Percentiles rank a stretch among this genome's conserved stretches.
Conservation (phyloP, 2,113 vertebrate genomes). For the Glaucidium brasilianum region DNA sequence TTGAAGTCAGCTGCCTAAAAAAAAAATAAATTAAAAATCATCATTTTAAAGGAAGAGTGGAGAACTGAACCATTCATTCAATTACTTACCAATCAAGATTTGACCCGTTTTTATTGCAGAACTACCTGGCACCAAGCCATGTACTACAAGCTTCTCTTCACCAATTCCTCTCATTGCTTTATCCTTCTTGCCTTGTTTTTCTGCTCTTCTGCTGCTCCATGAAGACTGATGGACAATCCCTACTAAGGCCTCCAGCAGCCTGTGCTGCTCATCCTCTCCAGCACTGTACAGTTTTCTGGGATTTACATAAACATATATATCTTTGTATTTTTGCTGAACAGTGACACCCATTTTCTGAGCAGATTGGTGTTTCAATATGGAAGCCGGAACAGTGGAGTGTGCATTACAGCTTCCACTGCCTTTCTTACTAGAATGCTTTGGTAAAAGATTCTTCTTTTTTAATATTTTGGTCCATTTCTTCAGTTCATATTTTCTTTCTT, state of each 20-base stretch:
- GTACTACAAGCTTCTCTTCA: slow-evolving; percentile 84
- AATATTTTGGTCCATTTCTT: slow-evolving; percentile 85
- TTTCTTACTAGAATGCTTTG: slow-evolving; percentile 68
- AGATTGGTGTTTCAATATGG: slow-evolving; percentile 87
- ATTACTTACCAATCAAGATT: slow-evolving; percentile 88
- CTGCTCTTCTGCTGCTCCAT: slow-evolving; percentile 72
- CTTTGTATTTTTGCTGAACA: slow-evolving; percentile 81
- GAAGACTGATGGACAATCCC: slow-evolving; percentile 86
- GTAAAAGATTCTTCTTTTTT: slow-evolving; percentile 77
- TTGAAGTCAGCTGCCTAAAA: neutral
- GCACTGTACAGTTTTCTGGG: slow-evolving; percentile 79
- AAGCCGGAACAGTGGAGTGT: slow-evolving; percentile 73
- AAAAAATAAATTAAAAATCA: neutral
- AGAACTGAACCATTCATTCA: neutral
- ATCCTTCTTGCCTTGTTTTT: slow-evolving; percentile 53
- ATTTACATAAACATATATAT: slow-evolving; percentile 88
- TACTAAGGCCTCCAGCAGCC: slow-evolving; percentile 85
- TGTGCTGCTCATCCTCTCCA: slow-evolving; percentile 72
- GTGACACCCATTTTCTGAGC: slow-evolving; percentile 70
- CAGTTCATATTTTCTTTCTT: slow-evolving; percentile 79
- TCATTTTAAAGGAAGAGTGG: neutral
- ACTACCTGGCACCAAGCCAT: slow-evolving; percentile 87
- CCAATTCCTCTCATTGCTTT: neutral
- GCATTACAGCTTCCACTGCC: slow-evolving; percentile 18
- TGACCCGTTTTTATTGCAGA: slow-evolving; percentile 87